A percentile compares a stretch with the other conserved stretches of the same genome.
Evolutionary conservation across 2,888 invertebrate genomes (phyloP).

Genomic region (Monoplex corrugatus): DNA sequence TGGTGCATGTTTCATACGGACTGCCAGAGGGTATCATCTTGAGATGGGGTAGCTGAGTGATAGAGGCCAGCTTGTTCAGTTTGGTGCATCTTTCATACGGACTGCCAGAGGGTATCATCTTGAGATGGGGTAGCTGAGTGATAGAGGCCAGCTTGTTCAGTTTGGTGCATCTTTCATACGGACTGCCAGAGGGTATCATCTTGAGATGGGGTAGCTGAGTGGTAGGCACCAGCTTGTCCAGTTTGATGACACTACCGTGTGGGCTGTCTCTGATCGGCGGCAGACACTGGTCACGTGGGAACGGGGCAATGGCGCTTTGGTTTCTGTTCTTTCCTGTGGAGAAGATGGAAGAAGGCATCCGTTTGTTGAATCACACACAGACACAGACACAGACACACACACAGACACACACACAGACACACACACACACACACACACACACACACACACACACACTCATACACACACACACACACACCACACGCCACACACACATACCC

Average conservation of each 20-base stretch:
- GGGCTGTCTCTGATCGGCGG: too few species aligned
- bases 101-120: background rate
- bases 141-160: background rate
- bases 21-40: too few species aligned
- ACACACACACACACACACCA: background rate
- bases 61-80: background rate
- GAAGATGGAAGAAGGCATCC: background rate
- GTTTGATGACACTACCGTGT: background rate
- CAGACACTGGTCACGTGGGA: background rate
- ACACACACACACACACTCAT: slow-evolving; percentile 27
- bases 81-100: background rate
- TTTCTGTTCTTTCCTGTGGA: background rate
- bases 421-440: slow-evolving; percentile 4
- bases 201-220: background rate
- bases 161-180: background rate
- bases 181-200: background rate
- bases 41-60: background rate
- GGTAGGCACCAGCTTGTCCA: background rate
- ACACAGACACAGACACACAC: background rate
- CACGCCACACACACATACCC: background rate
- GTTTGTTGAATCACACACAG: background rate
- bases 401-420: background rate
- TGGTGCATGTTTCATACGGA: background rate
- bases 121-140: background rate
- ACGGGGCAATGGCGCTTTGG: background rate